Conservation (phyloP, 2,113 vertebrate species). For the Thomomys bottae region DNA sequence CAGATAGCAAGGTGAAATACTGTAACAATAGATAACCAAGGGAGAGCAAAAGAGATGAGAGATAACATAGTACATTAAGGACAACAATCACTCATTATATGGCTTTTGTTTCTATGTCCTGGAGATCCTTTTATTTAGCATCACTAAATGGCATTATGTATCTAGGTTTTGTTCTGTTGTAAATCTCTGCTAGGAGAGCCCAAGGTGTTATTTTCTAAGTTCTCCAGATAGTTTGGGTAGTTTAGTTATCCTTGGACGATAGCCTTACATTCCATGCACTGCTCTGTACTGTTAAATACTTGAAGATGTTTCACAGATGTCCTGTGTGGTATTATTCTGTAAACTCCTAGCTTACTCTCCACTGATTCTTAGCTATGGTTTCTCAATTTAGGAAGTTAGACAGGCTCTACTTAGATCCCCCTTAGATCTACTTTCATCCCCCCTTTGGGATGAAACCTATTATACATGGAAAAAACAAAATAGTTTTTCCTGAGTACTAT, state of each 20-base stretch:
- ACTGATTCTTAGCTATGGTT: not conserved
- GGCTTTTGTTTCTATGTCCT: no score
- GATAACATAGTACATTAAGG: no score
- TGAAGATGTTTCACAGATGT: not conserved
- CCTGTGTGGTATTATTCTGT: not conserved
- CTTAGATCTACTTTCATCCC: no score
- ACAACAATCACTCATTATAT: no score
- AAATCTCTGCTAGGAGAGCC: no score
- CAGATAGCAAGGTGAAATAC: no score
- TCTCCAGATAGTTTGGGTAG: not conserved
- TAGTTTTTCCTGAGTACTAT: not conserved
- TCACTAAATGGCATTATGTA: no score
- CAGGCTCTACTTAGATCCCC: not conserved
- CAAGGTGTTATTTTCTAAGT: not conserved
- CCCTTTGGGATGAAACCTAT: not conserved
- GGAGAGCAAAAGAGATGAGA: no score
- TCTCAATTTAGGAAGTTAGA: not conserved
- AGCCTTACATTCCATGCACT: not conserved
- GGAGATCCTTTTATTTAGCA: no score
- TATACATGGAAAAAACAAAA: not conserved
- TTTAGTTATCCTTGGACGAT: not conserved
- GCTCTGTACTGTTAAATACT: not conserved
- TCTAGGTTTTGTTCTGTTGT: no score
- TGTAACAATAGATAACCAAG: no score
- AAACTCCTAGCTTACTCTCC: not conserved